Percentiles rank a stretch among this genome's conserved stretches.
phyloP scores from a whole-genome alignment of 2,113 vertebrate genomes.

The Microtus montanus region DNA sequence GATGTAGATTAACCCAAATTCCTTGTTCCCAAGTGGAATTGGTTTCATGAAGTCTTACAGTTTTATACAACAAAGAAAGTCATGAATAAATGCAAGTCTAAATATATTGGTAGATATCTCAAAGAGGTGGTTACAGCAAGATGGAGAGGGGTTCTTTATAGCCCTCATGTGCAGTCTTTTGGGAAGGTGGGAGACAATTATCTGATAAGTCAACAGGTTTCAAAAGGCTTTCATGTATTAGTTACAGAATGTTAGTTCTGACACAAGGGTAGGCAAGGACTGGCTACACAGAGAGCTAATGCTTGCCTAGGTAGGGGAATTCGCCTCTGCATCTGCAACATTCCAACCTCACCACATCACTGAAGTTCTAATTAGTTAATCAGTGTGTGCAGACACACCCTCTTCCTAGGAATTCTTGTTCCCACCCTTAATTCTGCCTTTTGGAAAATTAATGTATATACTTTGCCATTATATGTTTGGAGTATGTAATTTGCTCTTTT shows the following conservation, averaged over 20 bases:
- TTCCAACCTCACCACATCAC: background rate
- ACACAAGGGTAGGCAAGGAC: background rate
- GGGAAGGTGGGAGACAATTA: background rate
- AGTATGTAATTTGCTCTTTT: background rate
- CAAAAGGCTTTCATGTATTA: background rate
- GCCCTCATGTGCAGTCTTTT: background rate
- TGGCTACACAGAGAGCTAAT: background rate
- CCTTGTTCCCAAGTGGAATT: background rate
- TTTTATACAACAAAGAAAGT: background rate
- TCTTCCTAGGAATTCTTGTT: background rate
- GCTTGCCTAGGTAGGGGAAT: background rate
- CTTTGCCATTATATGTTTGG: background rate
- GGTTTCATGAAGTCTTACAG: background rate
- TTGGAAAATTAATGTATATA: background rate
- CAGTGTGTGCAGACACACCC: background rate
- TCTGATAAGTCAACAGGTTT: background rate
- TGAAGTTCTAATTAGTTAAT: background rate
- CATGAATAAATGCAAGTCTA: background rate
- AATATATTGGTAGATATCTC: background rate
- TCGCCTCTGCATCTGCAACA: background rate
- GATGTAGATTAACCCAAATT: background rate
- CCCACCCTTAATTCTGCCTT: background rate
- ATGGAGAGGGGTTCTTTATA: background rate
- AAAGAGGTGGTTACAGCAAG: background rate
- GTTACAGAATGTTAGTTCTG: background rate